Evolutionary conservation across 2,888 invertebrate genomes (phyloP).

Genomic region (Erebia ligea): DNA sequence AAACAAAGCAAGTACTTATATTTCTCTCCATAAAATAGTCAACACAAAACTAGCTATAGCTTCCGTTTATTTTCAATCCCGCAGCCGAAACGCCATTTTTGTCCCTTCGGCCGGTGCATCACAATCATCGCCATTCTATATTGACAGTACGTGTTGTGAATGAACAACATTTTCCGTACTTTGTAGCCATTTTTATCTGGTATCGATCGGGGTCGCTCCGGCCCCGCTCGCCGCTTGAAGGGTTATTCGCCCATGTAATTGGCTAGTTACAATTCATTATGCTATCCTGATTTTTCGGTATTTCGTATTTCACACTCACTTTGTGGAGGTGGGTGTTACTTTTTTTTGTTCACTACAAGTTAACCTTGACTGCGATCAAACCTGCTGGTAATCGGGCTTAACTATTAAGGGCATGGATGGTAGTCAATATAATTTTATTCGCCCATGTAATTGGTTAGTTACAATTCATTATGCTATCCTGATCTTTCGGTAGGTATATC

Average conservation of each 20-base stretch:
- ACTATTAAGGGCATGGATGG: too few relatives aligned
- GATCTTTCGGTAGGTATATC: constrained; percentile 59
- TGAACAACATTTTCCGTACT: constrained; percentile 72
- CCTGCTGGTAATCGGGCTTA: too few relatives aligned
- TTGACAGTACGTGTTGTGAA: constrained; percentile 79
- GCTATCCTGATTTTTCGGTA: constrained; percentile 60
- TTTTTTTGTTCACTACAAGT: too few relatives aligned
- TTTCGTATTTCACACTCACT: constrained; percentile 51
- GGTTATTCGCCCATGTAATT: constrained; percentile 78
- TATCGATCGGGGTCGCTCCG: constrained; percentile 61
- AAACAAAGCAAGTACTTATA: not conserved
- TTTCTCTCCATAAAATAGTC: not conserved
- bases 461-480: constrained; percentile 75
- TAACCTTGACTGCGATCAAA: not conserved
- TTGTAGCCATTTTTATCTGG: constrained; percentile 77
- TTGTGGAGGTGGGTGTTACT: constrained; percentile 1
- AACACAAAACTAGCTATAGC: constrained; percentile 37
- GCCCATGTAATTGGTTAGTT: constrained; percentile 78
- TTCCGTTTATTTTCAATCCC: constrained; percentile 70
- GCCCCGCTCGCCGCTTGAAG: constrained; percentile 63
- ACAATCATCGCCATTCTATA: constrained; percentile 80
- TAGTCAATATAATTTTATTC: too few relatives aligned
- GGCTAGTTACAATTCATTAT: constrained; percentile 81
- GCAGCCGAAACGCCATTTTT: constrained; percentile 63
- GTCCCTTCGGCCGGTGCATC: constrained; percentile 68